phyloP scores from a whole-genome alignment of 2,888 invertebrate species.

The Polymixis lichenea region DNA sequence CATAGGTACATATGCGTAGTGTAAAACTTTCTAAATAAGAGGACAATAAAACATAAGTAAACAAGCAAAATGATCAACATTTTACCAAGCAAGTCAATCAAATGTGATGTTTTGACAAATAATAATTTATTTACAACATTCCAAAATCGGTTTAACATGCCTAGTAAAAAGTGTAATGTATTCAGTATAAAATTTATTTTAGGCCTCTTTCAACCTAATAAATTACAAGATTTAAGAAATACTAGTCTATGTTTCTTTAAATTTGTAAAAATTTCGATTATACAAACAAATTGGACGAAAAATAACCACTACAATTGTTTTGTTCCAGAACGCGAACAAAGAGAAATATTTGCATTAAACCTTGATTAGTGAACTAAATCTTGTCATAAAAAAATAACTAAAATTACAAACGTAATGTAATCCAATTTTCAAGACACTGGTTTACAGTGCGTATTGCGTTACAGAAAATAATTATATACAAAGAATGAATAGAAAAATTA shows the following conservation, averaged over 20 bases:
- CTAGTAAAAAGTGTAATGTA: constrained; percentile 42
- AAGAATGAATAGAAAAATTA: constrained; percentile 49
- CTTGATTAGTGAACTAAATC: constrained; percentile 57
- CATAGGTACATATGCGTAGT: constrained; percentile 65
- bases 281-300: constrained; percentile 34
- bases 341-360: constrained; percentile 54
- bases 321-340: constrained; percentile 33
- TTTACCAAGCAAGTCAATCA: constrained; percentile 65
- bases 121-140: constrained; percentile 61
- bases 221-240: constrained; percentile 47
- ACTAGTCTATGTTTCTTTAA: constrained; percentile 28
- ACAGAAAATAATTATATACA: constrained; percentile 49
- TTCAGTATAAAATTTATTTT: constrained; percentile 42
- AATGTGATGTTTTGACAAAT: constrained; percentile 68
- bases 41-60: constrained; percentile 67
- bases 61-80: constrained; percentile 76
- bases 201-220: constrained; percentile 51
- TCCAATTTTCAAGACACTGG: constrained; percentile 53
- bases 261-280: constrained; percentile 37
- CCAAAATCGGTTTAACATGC: constrained; percentile 37
- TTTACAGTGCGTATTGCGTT: constrained; percentile 54
- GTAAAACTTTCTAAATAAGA: constrained; percentile 73
- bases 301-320: constrained; percentile 24
- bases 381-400: constrained; percentile 60
- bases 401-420: constrained; percentile 58